Evolutionary conservation across 2,113 vertebrate species (phyloP), one percentile per base, ranked within the genome.

Genomic region (Clarias batrachus): DNA sequence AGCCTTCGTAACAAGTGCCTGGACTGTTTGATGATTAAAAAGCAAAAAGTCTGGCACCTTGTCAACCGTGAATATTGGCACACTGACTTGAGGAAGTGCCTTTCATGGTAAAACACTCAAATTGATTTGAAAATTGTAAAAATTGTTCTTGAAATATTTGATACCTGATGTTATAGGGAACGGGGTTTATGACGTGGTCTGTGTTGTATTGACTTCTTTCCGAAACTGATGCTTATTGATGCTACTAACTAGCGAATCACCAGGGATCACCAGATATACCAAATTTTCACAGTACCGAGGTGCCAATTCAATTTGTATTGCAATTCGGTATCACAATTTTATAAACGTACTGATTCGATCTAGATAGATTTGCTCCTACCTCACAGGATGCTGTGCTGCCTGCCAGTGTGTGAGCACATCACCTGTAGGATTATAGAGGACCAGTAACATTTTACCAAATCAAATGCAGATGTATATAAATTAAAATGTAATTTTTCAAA

Each of bases 61-160:
- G 37, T 78, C 30, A 97, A 96, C 86, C 8, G 88, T n/a, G 82
- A 92, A 0, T 99, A 97, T 87, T 98, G 97, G 98, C 94, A 97
- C 57, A 93, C 94, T 1, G 92, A 92, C 0, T 90, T 93, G 88
- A 95, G 88, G 59, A 90, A 92, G 4, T 96, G 96, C 82, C 90
- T 3, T 4, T 30, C 80, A 56, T 86, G 33, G 96, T 96, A 92
- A 11, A 13, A 93, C 94, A 25, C 33, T 63, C 7, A 68, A 27
- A 62, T 66, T 54, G 33, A 33, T 48, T 9, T 59, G 3, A 41
- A 41, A 41, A 9, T 3, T 37, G 7, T 74, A 52, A 13, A 74
- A 74, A 13, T 48, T 23, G 6, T 2, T 71, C 2, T 37, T 71
- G 48, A 37, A 19, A 10, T 37, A 9, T 23, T 74, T 74, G 33